These are phyloP conservation scores for Heliconius congener DNA, from an alignment of 1,140 invertebrate genomes.

Conservation along the genomic window DNA sequence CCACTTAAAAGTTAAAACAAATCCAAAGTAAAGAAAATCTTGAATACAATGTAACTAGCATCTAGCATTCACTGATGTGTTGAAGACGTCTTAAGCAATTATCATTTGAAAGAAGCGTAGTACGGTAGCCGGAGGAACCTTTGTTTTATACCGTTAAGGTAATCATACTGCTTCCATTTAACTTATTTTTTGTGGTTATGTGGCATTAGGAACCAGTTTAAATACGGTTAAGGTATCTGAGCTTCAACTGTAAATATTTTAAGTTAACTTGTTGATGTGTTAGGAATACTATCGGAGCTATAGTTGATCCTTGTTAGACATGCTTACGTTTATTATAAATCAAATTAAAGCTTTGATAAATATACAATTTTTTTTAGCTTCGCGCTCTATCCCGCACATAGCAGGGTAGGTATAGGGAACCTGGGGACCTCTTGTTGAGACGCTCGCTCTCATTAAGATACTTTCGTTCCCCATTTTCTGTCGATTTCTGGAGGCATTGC, in stretches of 20 bases:
- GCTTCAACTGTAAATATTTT: not conserved
- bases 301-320: not conserved
- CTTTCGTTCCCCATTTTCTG: too few relatives aligned
- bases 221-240: not conserved
- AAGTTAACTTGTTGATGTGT: not conserved
- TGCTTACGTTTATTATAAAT: not conserved
- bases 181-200: not conserved
- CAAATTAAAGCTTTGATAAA: too few relatives aligned
- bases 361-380: too few relatives aligned
- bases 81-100: constrained; percentile 54
- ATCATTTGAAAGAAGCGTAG: constrained; percentile 67
- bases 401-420: too few relatives aligned
- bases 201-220: not conserved
- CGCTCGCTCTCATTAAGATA: too few relatives aligned
- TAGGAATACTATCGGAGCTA: not conserved
- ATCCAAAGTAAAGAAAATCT: constrained; percentile 25
- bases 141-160: constrained; percentile 41
- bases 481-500: too few relatives aligned
- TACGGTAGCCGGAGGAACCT: constrained; percentile 52
- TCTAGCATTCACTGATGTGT: constrained; percentile 38
- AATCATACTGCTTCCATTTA: constrained; percentile 21
- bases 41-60: constrained; percentile 26
- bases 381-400: too few relatives aligned
- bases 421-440: too few relatives aligned
- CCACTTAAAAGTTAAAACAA: constrained; percentile 25